Evolutionary conservation across 1,140 invertebrate species (phyloP), one percentile per base, ranked within the genome.

Genomic region (Drosophila tani): DNA sequence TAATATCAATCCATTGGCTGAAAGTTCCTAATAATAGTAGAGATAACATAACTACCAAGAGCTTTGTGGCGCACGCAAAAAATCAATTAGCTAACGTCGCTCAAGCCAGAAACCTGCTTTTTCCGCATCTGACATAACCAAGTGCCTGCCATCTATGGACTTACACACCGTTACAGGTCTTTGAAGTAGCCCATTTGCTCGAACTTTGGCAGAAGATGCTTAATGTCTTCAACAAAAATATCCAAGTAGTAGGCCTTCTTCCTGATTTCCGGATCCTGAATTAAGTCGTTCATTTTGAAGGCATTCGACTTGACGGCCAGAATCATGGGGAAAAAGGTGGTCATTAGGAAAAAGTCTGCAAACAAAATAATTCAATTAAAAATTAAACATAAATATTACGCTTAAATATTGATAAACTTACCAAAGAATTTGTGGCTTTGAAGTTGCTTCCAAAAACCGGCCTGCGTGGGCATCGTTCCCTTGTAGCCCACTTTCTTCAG

Each of bases 101-200:
- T 32, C 21, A 5, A 38, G 32, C 17, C 51, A 55, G 32, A 38
- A 55, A 55, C 51, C 51, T 15, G 51, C 4, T 57, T 56, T 40
- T 57, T 21, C 19, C 32, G 55, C 35, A 15, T 2, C 14, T 57
- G 55, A 21, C 14, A 15, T 60, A 50, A n/a, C 11, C 5, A 32
- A 15, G 17, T 35, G 9, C 21, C 8, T 32, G 1, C 21, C 17
- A 19, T 24, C 12, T 35, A n/a, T 32, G 6, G 17, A 3, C 27
- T 59, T 59, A 12, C 27, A 14, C 14, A 8, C 21, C 19, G 5
- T 67, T 63, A 50, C 3, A 82, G 6, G 12, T 79, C 50, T 8
- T 87, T 74, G 66, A 86, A 86, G 15, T 76, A 82, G 8, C 83
- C 82, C n/a, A 71, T n/a, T 65, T 87, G 29, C 29, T 79, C 74